Conservation (phyloP, 1,140 invertebrate genomes). For the Anastrepha ludens region DNA sequence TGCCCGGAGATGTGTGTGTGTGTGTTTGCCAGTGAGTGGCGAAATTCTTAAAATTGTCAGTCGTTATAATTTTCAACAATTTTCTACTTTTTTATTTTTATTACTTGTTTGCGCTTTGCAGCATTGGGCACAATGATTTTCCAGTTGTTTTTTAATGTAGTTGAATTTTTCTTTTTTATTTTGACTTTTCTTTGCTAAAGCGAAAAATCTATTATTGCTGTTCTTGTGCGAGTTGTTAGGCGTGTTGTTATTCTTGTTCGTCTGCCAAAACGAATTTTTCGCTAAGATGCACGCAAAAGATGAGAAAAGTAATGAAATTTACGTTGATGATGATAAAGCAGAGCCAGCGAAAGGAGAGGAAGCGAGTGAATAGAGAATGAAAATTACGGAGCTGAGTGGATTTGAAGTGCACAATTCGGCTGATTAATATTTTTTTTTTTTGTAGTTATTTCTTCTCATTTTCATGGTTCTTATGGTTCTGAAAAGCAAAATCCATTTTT, state of each 20-base stretch:
- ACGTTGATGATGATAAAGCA: constrained; percentile 14
- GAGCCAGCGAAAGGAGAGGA: neutral
- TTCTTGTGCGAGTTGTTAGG: constrained; percentile 1
- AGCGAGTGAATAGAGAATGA: neutral
- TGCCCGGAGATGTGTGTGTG: neutral
- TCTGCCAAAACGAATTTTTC: constrained; percentile 29
- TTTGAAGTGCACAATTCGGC: neutral
- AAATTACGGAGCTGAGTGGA: neutral
- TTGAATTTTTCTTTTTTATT: neutral
- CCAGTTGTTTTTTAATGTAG: neutral
- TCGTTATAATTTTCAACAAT: constrained; percentile 5
- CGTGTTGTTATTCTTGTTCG: neutral
- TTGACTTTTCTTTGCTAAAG: neutral
- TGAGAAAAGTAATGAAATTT: constrained; percentile 49
- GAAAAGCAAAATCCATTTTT: too few species aligned
- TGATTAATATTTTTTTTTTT: neutral
- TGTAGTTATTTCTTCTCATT: neutral
- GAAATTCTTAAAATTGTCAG: constrained; percentile 7
- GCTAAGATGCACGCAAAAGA: constrained; percentile 23
- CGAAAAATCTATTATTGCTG: neutral
- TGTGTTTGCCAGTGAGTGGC: neutral
- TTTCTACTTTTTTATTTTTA: neutral
- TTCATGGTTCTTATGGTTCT: too few species aligned
- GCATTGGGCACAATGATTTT: neutral
- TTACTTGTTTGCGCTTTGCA: neutral